Conservation (phyloP, 1,140 invertebrate genomes). For the Ceratina calcarata region DNA sequence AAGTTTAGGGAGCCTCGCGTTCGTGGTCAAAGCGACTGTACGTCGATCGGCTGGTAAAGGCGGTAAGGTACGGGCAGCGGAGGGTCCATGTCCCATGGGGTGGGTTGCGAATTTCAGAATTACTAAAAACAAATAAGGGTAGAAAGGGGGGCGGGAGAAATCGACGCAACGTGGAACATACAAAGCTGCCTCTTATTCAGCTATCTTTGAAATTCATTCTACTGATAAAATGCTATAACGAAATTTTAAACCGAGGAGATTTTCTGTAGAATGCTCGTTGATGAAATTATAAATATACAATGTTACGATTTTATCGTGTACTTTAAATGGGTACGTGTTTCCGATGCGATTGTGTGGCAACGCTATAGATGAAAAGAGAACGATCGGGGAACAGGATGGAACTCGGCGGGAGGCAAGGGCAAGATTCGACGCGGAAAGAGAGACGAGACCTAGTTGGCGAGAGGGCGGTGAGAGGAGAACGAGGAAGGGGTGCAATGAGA, state of each 20-base stretch:
- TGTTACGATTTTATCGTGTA: too few relatives aligned
- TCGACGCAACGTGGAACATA: conserved; percentile 23
- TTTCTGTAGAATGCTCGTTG: too few relatives aligned
- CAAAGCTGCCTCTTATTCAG: neutral
- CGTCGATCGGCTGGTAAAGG: conserved; percentile 31
- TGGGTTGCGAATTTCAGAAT: conserved; percentile 68
- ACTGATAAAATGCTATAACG: too few relatives aligned
- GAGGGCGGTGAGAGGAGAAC: neutral
- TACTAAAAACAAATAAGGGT: conserved; percentile 70
- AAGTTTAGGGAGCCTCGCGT: conserved; percentile 4
- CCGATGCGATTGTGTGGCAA: too few relatives aligned
- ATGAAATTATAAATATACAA: too few relatives aligned
- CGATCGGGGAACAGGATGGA: conserved; percentile 35
- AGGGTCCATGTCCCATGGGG: conserved; percentile 22
- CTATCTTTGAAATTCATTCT: too few relatives aligned
- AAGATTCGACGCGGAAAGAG: conserved; percentile 9
- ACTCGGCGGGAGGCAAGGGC: conserved; percentile 6
- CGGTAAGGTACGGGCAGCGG: conserved; percentile 3
- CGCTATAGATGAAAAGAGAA: too few relatives aligned
- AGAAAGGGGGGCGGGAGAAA: neutral
- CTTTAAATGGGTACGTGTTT: too few relatives aligned
- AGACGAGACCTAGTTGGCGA: neutral
- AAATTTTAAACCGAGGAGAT: too few relatives aligned
- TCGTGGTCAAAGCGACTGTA: neutral
- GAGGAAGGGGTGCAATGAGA: conserved; percentile 9